These are phyloP conservation scores for Pseudolaguvia tuberculata DNA, from an alignment of 2,113 vertebrate genomes.

Conservation along the genomic window DNA sequence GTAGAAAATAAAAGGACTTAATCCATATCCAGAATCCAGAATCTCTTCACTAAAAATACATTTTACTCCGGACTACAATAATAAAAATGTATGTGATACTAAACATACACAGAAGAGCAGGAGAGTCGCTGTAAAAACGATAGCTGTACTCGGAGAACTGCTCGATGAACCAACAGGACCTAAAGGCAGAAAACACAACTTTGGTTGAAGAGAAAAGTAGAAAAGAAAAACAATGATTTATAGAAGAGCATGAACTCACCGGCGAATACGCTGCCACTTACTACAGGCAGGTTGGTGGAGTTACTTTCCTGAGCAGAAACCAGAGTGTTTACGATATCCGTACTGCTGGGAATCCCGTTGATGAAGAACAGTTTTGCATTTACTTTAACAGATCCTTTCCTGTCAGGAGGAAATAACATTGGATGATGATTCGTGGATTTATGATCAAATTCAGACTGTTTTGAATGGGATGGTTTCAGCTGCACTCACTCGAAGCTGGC, in stretches of 20 bases:
- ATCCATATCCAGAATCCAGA: background rate
- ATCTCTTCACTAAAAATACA: background rate
- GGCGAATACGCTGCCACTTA: background rate
- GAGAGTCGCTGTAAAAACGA: background rate
- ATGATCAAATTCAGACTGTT: background rate
- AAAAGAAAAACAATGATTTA: background rate
- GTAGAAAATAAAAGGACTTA: background rate
- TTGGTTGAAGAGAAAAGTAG: background rate
- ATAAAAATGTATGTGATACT: background rate
- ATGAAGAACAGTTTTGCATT: conserved; percentile 16
- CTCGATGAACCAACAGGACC: background rate
- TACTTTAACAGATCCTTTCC: conserved; percentile 30
- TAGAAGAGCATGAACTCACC: conserved; percentile 1
- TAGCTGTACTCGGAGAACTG: background rate
- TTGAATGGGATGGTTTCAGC: background rate
- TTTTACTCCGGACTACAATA: background rate
- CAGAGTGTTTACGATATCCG: background rate
- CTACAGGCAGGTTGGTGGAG: background rate
- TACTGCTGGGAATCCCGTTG: background rate
- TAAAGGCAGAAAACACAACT: background rate
- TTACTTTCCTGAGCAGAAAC: too few relatives aligned
- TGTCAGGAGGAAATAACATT: background rate
- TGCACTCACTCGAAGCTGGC: conserved; percentile 21
- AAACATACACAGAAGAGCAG: conserved; percentile 8
- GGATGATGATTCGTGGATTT: background rate